These are phyloP conservation scores for Cotesia typhae DNA, from an alignment of 1,140 invertebrate species.

Conservation along the genomic window DNA sequence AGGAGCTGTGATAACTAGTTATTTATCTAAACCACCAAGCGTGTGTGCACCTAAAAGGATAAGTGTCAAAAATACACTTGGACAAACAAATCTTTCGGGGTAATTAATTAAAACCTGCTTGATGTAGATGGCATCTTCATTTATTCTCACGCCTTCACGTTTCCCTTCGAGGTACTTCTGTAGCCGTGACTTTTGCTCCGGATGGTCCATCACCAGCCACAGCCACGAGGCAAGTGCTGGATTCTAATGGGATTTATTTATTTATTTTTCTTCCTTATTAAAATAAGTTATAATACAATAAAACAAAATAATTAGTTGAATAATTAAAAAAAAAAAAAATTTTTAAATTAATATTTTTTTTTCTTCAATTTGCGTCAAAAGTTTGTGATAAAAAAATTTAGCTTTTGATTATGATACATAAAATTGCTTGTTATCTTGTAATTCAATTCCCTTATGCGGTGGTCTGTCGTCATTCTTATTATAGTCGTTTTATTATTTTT, in stretches of 20 bases:
- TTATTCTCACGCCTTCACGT: slow-evolving; percentile 51
- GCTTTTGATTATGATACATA: too few relatives aligned
- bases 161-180: slow-evolving; percentile 54
- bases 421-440: too few relatives aligned
- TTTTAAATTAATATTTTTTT: too few relatives aligned
- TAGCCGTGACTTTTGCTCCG: slow-evolving; percentile 55
- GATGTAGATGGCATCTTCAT: slow-evolving; percentile 58
- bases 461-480: too few relatives aligned
- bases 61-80: background rate
- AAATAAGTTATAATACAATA: too few relatives aligned
- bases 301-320: too few relatives aligned
- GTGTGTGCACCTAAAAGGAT: background rate
- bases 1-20: too few relatives aligned
- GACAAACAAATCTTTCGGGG: slow-evolving; percentile 17
- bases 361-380: too few relatives aligned
- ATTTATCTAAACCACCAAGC: background rate
- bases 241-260: slow-evolving; percentile 52
- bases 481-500: too few relatives aligned
- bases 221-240: slow-evolving; percentile 61
- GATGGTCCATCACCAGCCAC: slow-evolving; percentile 57
- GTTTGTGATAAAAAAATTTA: too few relatives aligned
- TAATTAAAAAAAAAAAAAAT: too few relatives aligned
- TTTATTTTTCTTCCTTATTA: background rate
- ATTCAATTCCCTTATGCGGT: too few relatives aligned
- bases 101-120: slow-evolving; percentile 47